Base-by-base conservation (phyloP, 2,113 vertebrate genomes). In the Catharus minimus region DNA sequence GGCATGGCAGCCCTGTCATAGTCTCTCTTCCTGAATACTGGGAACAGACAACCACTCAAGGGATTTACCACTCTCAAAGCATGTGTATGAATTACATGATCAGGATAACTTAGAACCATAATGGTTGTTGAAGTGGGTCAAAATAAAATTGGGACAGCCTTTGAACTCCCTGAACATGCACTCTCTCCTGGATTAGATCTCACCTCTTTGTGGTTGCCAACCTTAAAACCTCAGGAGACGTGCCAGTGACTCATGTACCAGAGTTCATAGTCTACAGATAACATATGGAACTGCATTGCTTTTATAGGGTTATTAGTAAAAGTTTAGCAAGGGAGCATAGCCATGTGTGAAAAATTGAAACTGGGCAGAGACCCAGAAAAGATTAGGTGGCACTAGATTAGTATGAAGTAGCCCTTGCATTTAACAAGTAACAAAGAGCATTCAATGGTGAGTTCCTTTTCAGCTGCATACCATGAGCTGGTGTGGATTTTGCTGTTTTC, bases 61-160 rank as follows among this genome's bases (percentile, higher is more conserved):
- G 24, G 11, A 36, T 67, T 62, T 82, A 20, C 13, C 10, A 4
- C 43, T 76, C 73, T 43, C 28, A 41, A 69, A 80, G 39, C 8
- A 5, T 17, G 15, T 5, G 0, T 52, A 7, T 26, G 19, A 60
- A 68, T 56, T 17, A 28, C 0, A 9, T 33, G 41, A 13, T 36
- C 15, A 65, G 19, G 28, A 27, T 49, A 33, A 41, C 32, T n/a
- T 46, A 50, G 43, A 80, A 83, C 27, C 7, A 2, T 27, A 61
- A 23, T n/a, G 24, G 3, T 67, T 53, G 6, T 64, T 52, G 15
- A 68, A 55, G 7, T 41, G 52, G 7, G 5, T 39, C 18, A 56
- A 52, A 86, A 60, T 67, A 52, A 28, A 10, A 21, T 10, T 27
- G 28, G 19, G 17, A 21, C 16, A 18, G n/a, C 30, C 11, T 64